These are phyloP conservation scores for Pogonomyrmex californicus DNA, from an alignment of 1,140 invertebrate species.

Conservation along the genomic window DNA sequence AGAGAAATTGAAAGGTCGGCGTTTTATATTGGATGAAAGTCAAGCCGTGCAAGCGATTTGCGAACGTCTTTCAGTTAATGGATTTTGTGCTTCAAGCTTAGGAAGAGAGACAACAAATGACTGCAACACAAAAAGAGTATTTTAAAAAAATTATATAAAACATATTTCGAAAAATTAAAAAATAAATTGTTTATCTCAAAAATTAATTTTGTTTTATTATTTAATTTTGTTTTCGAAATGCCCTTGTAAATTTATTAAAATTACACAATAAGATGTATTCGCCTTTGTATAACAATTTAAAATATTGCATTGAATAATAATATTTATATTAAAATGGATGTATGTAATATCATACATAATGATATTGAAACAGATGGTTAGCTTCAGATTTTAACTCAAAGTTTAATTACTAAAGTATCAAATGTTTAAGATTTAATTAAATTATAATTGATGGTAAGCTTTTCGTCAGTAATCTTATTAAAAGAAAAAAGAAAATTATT, in stretches of 20 bases:
- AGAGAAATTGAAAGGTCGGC: slow-evolving; percentile 11
- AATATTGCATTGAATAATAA: not conserved
- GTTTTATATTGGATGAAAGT: slow-evolving; percentile 31
- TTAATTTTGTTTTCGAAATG: not conserved
- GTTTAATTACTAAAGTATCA: not conserved
- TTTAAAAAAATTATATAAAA: not conserved
- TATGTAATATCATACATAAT: not conserved
- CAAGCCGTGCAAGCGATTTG: slow-evolving; percentile 21
- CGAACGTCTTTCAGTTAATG: slow-evolving; percentile 7
- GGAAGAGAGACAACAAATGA: slow-evolving; percentile 2
- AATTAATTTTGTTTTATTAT: not conserved
- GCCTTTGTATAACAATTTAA: not conserved
- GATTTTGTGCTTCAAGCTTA: slow-evolving; percentile 26
- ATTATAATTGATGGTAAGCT: not conserved
- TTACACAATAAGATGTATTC: not conserved
- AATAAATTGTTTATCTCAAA: not conserved
- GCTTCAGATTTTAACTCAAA: not conserved
- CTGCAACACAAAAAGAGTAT: not conserved
- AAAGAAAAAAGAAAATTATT: not conserved
- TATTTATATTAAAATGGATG: not conserved
- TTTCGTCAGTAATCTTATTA: not conserved
- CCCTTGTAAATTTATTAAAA: not conserved
- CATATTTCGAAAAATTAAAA: not conserved
- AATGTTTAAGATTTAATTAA: not conserved
- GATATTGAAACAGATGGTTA: not conserved